Conservation (phyloP, 2,113 vertebrate genomes). For the Pluvialis apricaria region DNA sequence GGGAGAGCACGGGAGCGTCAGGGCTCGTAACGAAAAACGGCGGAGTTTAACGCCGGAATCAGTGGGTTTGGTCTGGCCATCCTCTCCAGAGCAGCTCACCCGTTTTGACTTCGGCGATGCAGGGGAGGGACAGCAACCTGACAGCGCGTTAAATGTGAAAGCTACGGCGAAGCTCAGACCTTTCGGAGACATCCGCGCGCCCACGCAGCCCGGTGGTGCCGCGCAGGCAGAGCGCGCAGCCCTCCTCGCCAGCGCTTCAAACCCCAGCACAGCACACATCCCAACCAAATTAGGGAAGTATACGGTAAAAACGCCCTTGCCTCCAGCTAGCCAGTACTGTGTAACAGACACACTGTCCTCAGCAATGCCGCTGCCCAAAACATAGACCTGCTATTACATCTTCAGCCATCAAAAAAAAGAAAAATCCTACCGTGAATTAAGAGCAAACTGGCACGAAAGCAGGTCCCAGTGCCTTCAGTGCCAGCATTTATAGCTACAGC, state of each 20-base stretch:
- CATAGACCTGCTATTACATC: not conserved
- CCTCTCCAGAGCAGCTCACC: not conserved
- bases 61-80: not conserved
- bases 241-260: fast-evolving
- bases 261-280: not conserved
- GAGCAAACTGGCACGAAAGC: not conserved
- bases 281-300: too few species aligned
- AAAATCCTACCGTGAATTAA: not conserved
- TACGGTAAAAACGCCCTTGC: fast-evolving
- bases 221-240: not conserved
- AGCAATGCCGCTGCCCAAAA: fast-evolving
- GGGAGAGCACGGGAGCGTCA: not conserved
- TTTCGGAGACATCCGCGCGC: fast-evolving
- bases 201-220: not conserved
- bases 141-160: fast-evolving
- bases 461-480: not conserved
- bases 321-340: fast-evolving
- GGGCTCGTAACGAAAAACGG: fast-evolving
- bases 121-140: not conserved
- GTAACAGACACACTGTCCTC: fast-evolving
- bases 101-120: fast-evolving
- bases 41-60: fast-evolving
- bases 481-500: not conserved
- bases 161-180: not conserved
- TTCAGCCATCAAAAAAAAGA: not conserved